phyloP scores from a whole-genome alignment of 2,888 invertebrate genomes.

The Protophormia terraenovae region DNA sequence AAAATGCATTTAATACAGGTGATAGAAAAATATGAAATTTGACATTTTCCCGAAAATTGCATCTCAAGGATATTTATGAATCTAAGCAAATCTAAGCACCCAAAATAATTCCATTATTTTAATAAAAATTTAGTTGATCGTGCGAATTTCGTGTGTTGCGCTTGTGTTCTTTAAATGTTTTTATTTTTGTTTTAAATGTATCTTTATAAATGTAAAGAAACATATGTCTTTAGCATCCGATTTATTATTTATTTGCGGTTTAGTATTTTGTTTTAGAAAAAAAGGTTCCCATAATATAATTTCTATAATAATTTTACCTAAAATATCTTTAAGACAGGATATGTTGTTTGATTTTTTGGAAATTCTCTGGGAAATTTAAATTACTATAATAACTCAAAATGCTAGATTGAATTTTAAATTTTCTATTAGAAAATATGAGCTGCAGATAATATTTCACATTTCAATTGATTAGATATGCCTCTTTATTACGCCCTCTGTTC shows the following conservation, averaged over 20 bases:
- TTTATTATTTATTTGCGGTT: conserved; percentile 14
- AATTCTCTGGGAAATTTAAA: too few species aligned
- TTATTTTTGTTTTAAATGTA: not conserved
- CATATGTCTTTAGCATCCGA: not conserved
- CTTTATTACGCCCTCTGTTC: too few species aligned
- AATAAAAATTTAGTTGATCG: not conserved
- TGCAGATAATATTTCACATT: too few species aligned
- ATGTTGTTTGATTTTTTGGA: not conserved
- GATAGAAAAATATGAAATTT: conserved; percentile 45
- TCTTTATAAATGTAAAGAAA: not conserved
- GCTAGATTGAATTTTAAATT: too few species aligned
- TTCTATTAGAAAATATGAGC: too few species aligned
- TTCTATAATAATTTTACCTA: not conserved
- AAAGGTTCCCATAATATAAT: not conserved
- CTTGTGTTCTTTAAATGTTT: not conserved
- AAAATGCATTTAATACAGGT: conserved; percentile 52
- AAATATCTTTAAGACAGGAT: not conserved
- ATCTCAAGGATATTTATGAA: too few species aligned
- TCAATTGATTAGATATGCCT: too few species aligned
- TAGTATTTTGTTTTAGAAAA: not conserved
- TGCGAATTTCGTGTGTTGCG: not conserved
- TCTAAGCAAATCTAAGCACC: too few species aligned
- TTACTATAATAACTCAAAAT: too few species aligned
- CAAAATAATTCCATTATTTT: not conserved
- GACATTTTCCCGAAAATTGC: conserved; percentile 40